phyloP scores from a whole-genome alignment of 64 coral and sea anemone species.

The Anthopleura sola region DNA sequence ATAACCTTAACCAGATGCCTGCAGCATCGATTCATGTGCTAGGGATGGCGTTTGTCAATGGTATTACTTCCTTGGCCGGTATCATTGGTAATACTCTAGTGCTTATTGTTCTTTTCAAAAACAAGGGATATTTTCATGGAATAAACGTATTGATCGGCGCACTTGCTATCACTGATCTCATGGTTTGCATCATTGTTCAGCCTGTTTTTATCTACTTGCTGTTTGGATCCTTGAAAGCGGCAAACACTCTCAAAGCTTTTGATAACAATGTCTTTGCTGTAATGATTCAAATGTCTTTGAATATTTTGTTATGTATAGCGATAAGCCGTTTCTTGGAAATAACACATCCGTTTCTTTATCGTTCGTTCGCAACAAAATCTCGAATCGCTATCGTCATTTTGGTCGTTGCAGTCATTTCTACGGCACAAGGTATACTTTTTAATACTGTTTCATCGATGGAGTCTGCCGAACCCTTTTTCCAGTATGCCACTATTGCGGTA shows the following conservation, averaged over 20 bases:
- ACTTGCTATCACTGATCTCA: constrained; percentile 7
- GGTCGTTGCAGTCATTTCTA: neutral
- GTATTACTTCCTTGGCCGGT: neutral
- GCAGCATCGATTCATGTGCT: neutral
- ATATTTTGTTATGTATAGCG: neutral
- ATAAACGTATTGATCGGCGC: constrained; percentile 1
- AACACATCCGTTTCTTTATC: neutral
- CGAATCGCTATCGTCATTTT: neutral
- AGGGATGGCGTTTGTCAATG: neutral
- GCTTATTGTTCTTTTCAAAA: neutral
- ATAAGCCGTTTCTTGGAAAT: constrained; percentile 3
- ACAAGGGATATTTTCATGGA: constrained; percentile 1
- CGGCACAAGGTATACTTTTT: constrained; percentile 14
- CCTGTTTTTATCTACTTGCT: constrained; percentile 7
- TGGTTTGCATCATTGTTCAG: neutral
- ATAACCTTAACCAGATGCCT: neutral
- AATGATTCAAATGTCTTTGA: neutral
- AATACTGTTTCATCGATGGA: neutral
- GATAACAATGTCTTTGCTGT: constrained; percentile 1
- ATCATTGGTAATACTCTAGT: neutral
- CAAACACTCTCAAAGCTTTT: constrained; percentile 5
- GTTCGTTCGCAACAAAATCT: neutral
- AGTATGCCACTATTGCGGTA: neutral
- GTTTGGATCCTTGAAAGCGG: neutral
- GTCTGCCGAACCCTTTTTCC: neutral